Base-by-base conservation (phyloP, 2,888 invertebrate genomes). In the Ganaspis brasiliensis region DNA sequence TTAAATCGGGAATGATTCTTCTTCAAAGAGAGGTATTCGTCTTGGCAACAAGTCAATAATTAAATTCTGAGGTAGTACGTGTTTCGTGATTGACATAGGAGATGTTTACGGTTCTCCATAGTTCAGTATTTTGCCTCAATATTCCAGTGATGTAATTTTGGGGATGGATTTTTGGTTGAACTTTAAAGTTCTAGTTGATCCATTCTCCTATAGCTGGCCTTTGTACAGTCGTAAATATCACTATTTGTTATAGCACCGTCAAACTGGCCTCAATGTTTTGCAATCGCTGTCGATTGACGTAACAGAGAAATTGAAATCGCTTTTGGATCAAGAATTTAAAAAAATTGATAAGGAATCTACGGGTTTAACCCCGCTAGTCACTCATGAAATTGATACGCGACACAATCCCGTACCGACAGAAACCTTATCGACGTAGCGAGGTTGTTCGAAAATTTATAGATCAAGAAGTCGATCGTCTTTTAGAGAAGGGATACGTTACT, bases 141-240 rank as follows among this genome's bases (percentile, higher is more conserved):
- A 14, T 2, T n/a, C 49, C n/a, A 16, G 5, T n/a, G 49, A 49
- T 14, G 1, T 52, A 52, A 52, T 52, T 16, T 5, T 52, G 73
- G 75, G 79, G 3, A 78, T 80, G 76, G 74, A 78, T 26, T 80
- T 80, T 19, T 78, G 72, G 63, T 12, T 78, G 31, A 52, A 31
- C 12, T 78, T 76, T 35, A 75, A 77, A 63, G 77, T 80, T 10
- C 73, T n/a, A 21, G 21, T 74, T 14, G 72, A 78, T 26, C 74
- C 77, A 2, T 37, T 31, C 0, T 37, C 16, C 2, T 12, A 57
- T 40, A 78, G 75, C 9, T 80, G 80, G 80, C 52, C 37, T n/a
- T 45, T 79, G 12, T 19, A 37, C 6, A 74, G 59, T 16, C 77
- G 79, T 16, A 52, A 52, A n/a, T 16, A 2, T 16, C n/a, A 16